Conservation (phyloP, 1,140 invertebrate genomes). For the Nixonia krombeini region DNA sequence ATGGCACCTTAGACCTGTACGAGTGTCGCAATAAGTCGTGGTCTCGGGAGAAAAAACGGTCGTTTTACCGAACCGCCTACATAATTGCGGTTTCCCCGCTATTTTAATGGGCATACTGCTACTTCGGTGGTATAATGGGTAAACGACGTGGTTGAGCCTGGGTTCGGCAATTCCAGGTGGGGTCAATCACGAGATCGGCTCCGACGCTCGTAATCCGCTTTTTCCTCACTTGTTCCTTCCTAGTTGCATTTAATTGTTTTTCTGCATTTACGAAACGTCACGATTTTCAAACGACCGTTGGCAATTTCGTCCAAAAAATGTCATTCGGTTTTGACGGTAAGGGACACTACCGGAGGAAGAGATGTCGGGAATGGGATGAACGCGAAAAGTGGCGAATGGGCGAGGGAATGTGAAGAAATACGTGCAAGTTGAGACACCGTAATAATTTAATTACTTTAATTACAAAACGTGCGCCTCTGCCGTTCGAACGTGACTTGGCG, state of each 20-base stretch:
- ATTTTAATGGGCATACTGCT: constrained; percentile 41
- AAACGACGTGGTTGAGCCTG: constrained; percentile 14
- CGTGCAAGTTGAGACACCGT: too few relatives aligned
- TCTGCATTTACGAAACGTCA: background rate
- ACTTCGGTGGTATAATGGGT: constrained; percentile 21
- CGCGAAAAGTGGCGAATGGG: too few relatives aligned
- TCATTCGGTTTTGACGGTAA: too few relatives aligned
- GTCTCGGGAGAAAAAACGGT: constrained; percentile 21
- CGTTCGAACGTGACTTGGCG: too few relatives aligned
- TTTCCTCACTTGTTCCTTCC: constrained; percentile 3
- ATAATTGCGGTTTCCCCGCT: constrained; percentile 41
- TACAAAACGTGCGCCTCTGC: too few relatives aligned
- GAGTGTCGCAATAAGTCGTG: constrained; percentile 35
- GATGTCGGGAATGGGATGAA: too few relatives aligned
- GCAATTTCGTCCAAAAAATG: too few relatives aligned
- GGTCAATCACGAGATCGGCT: constrained; percentile 38
- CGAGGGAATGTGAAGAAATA: too few relatives aligned
- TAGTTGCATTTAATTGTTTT: background rate
- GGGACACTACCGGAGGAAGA: too few relatives aligned
- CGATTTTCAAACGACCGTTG: too few relatives aligned
- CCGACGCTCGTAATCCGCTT: constrained; percentile 2
- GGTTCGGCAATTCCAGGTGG: constrained; percentile 34
- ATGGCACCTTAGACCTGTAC: constrained; percentile 19
- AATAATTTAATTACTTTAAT: too few relatives aligned
- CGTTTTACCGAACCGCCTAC: constrained; percentile 28